Evolutionary conservation across 2,888 invertebrate species (phyloP).

Genomic region (Scrobipalpa costella): DNA sequence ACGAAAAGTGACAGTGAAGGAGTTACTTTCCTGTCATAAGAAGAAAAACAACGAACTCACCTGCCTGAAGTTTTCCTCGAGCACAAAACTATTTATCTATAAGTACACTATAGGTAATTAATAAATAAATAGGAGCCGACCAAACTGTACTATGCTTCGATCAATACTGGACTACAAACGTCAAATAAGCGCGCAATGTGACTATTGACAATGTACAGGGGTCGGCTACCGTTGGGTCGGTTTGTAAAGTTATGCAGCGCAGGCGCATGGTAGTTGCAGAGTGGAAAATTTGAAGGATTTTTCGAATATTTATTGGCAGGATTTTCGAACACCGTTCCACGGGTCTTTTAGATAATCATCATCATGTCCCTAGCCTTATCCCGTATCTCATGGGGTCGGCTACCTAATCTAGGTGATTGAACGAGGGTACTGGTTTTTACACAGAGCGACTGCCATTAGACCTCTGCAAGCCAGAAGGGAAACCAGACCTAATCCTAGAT

Average conservation of each 20-base stretch:
- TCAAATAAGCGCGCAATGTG: background rate
- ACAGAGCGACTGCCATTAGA: too few species aligned
- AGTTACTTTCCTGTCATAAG: background rate
- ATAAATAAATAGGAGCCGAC: background rate
- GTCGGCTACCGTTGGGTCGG: background rate
- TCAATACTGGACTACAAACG: background rate
- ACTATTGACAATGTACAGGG: background rate
- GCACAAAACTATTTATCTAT: conserved; percentile 1
- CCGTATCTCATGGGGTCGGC: too few species aligned
- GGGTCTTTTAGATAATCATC: background rate
- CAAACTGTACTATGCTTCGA: background rate
- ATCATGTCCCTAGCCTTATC: too few species aligned
- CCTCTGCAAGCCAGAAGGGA: too few species aligned
- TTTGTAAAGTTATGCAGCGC: background rate
- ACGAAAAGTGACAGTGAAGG: background rate
- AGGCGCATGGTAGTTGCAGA: too few species aligned
- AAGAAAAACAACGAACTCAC: background rate
- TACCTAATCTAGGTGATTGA: too few species aligned
- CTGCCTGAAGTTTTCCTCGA: background rate
- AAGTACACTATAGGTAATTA: background rate
- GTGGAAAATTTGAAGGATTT: too few species aligned
- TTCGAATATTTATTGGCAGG: too few species aligned
- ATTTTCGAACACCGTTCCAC: too few species aligned
- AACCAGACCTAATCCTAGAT: too few species aligned
- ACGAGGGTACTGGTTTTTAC: too few species aligned